Evolutionary conservation across 1,140 invertebrate species (phyloP).

Genomic region (Nephila pilipes): DNA sequence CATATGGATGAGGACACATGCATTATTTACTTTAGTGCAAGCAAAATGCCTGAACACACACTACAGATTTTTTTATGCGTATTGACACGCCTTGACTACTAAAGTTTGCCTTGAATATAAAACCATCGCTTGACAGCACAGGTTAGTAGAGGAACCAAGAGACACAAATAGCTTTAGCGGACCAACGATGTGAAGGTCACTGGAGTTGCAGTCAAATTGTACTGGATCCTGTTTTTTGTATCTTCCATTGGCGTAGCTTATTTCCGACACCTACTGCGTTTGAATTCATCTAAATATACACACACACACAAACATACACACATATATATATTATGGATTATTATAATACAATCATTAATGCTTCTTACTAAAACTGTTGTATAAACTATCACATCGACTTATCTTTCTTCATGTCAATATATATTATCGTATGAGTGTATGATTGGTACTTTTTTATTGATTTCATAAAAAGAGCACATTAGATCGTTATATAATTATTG

Average conservation of each 20-base stretch:
- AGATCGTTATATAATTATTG: too few species aligned
- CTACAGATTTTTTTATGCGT: background rate
- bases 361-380: too few species aligned
- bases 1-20: background rate
- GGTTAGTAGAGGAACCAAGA: background rate
- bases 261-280: background rate
- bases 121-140: background rate
- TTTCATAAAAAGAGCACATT: too few species aligned
- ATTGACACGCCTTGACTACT: background rate
- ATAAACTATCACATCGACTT: too few species aligned
- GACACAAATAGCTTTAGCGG: too few species aligned
- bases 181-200: background rate
- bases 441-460: too few species aligned
- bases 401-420: too few species aligned
- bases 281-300: too few species aligned
- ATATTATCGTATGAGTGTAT: too few species aligned
- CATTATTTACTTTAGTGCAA: background rate
- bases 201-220: background rate
- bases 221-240: background rate
- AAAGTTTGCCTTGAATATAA: background rate
- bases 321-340: too few species aligned
- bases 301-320: too few species aligned
- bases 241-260: background rate
- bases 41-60: background rate
- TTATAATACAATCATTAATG: too few species aligned